Conservation (phyloP, 1,140 invertebrate genomes). For the Littorina saxatilis region DNA sequence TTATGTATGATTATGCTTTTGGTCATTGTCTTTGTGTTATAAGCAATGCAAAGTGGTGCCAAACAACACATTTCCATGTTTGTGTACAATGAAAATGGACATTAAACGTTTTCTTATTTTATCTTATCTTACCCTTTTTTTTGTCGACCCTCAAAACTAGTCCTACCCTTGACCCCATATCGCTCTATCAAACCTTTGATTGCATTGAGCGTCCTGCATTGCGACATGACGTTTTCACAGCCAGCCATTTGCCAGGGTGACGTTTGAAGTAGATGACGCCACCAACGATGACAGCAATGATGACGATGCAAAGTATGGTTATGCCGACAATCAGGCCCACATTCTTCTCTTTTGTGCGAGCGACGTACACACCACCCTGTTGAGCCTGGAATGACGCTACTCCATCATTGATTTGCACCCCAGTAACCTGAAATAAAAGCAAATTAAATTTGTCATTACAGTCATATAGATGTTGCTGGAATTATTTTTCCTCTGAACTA, state of each 20-base stretch:
- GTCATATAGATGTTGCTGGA: no score
- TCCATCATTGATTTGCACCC: conserved; percentile 53
- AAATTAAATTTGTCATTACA: no score
- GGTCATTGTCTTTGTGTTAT: no score
- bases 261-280: conserved; percentile 61
- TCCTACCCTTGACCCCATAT: no score
- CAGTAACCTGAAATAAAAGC: conserved; percentile 31
- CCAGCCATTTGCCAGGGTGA: conserved; percentile 64
- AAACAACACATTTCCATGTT: no score
- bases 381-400: conserved; percentile 56
- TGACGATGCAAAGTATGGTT: conserved; percentile 54
- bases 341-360: conserved; percentile 48
- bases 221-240: conserved; percentile 54
- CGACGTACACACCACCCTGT: conserved; percentile 68
- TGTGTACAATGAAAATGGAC: no score
- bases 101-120: no score
- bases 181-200: conserved; percentile 60
- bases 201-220: conserved; percentile 58
- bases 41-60: no score
- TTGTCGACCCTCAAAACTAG: no score
- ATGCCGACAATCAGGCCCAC: conserved; percentile 62
- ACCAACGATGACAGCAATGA: conserved; percentile 60
- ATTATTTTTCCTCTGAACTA: no score
- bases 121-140: no score
- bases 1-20: no score